Evolutionary conservation across 2,888 invertebrate genomes (phyloP), one percentile per base, ranked within the genome.

Genomic region (Seladonia tumulorum): DNA sequence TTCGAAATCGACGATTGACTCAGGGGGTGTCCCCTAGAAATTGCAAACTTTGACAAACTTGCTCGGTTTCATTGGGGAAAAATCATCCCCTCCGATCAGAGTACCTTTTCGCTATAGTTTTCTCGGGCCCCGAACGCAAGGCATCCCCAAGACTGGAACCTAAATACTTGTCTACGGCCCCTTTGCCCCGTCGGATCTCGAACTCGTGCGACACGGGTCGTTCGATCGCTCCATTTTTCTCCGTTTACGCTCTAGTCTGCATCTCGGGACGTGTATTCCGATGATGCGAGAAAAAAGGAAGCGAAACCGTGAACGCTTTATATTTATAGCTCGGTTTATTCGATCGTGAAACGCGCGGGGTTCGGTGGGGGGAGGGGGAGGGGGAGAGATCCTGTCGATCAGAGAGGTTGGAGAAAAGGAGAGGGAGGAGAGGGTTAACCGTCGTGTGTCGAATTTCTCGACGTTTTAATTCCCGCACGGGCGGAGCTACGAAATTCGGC

Each of bases 221-320:
- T 80, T 80, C 79, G 79, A 80, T 80, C 79, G 79, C 71, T 80
- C 79, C 74, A 80, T 74, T 80, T 80, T 80, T 75, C 79, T 68
- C 66, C 35, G 71, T 80, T 80, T 49, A 80, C 74, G 79, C 68
- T 68, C 49, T 22, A 74, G 66, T 68, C 66, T 74, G 25, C 71
- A 80, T 74, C 57, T 57, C 74, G 53, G 42, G 68, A 77, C 68
- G 68, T 53, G 53, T 42, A n/a, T n/a, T n/a, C 68, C 80, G 75
- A 80, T 80, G 75, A 80, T 75, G 68, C 49, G 74, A 35, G 39
- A 22, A 39, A 75, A 75, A 75, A 63, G 29, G 18, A 29, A 35
- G 63, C 29, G 35, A 68, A 42, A 49, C 22, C 75, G 45, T 35
- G 29, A 68, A 53, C 35, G 35, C 86, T 80, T 76, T 85, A 79